Percentiles rank a stretch among this genome's conserved stretches.
Evolutionary conservation across 2,113 vertebrate species (phyloP).

Genomic region (Plecotus auritus): DNA sequence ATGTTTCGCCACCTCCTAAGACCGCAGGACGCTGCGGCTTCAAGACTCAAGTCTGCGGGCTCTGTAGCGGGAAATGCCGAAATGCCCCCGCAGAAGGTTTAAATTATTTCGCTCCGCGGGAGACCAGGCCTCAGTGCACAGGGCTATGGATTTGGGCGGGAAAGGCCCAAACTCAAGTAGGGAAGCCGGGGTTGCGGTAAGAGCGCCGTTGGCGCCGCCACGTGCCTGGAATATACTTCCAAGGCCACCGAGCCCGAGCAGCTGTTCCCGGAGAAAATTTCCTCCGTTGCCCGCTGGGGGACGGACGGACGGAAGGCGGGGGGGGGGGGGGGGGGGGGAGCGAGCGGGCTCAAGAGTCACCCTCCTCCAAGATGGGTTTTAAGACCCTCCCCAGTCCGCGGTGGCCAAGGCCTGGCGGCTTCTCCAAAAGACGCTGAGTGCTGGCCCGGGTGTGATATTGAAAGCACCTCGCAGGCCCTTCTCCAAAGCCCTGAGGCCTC

Average conservation of each 20-base stretch:
- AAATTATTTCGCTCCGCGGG: conserved; percentile 62
- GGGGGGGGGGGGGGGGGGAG: neutral
- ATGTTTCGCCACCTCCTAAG: neutral
- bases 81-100: conserved; percentile 45
- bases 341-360: neutral
- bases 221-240: conserved; percentile 31
- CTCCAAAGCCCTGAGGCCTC: neutral
- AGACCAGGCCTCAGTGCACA: neutral
- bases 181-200: neutral
- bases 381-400: neutral
- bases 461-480: neutral
- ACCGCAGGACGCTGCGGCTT: neutral
- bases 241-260: conserved; percentile 38
- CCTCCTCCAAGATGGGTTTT: neutral
- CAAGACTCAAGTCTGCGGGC: neutral
- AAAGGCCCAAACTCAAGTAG: neutral
- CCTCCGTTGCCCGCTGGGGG: neutral
- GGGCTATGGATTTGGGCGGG: neutral
- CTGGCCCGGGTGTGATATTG: neutral
- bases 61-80: neutral
- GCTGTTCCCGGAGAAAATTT: conserved; percentile 27
- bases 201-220: conserved; percentile 45
- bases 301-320: no score
- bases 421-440: neutral
- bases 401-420: neutral